Evolutionary conservation across 2,113 vertebrate genomes (phyloP).

Genomic region (Numenius arquata): DNA sequence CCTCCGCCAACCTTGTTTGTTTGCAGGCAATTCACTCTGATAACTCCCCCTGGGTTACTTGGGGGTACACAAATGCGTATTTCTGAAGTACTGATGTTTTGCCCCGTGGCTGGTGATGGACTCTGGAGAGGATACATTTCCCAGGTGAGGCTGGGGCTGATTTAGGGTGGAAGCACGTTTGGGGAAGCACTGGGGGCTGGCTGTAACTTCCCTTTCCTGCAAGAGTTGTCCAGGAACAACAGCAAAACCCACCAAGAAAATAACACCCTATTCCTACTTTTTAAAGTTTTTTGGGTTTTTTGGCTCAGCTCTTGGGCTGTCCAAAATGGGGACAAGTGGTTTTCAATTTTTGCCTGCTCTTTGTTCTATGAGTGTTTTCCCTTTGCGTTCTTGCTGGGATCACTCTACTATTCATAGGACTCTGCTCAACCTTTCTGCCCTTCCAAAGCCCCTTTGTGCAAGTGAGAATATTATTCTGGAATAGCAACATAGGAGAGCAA

Average conservation of each 20-base stretch:
- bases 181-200: background rate
- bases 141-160: background rate
- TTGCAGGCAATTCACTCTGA: conserved; percentile 8
- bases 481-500: background rate
- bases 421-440: background rate
- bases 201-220: background rate
- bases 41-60: conserved; percentile 5
- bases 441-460: background rate
- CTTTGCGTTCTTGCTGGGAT: background rate
- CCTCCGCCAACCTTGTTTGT: background rate
- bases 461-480: background rate
- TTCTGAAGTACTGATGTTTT: background rate
- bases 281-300: background rate
- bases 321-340: background rate
- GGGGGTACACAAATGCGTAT: background rate
- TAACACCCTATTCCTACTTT: background rate
- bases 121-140: conserved; percentile 15
- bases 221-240: background rate
- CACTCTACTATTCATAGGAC: background rate
- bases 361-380: background rate
- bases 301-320: background rate
- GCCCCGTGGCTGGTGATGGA: background rate
- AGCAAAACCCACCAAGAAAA: background rate
- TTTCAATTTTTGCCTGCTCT: background rate
- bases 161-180: background rate